Evolutionary conservation across 2,888 invertebrate genomes (phyloP), one percentile per base, ranked within the genome.

Genomic region (Artemia sinica): DNA sequence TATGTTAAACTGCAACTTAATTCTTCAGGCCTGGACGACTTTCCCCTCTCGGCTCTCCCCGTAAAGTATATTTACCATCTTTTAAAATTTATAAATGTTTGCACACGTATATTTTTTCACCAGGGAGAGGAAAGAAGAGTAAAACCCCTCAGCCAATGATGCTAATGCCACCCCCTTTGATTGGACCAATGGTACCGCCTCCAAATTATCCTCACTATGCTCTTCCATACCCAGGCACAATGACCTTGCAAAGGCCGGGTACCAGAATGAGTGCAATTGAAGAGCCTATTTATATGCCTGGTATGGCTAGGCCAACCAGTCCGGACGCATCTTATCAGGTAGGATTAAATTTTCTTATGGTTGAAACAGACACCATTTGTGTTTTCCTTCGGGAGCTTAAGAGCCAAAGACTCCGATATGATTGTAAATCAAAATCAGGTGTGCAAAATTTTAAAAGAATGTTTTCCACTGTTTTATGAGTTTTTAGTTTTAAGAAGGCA

Each of bases 261-360:
- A 66, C 70, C 50, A 65, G 67, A 58, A 50, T 68, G 52, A 65
- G 77, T 13, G 73, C 71, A 41, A 66, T 68, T 72, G 80, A 80
- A 73, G 80, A 80, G 71, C 80, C 80, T 4, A 77, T 80, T 66
- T 84, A 84, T 75, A 81, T 83, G 80, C 82, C 83, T 7, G 49
- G 52, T n/a, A 58, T 58, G 66, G 79, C 79, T 69, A 74, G 82
- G 68, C 81, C 82, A 0, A 73, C 83, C 72, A 81, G 84, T 66
- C 84, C 85, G 1, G 82, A 83, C 0, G 78, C 83, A 71, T 78
- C 83, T 73, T 79, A 85, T 84, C 58, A 58, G 58, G 58, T 58
- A 58, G 18, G 58, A 8, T 1, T 0, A 14, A 28, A 28, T 28
- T 28, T 28, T 28, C 28, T 28, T 28, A 4, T 28, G 28, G 4